Conservation (phyloP, 23 tunicate genomes). For the Clavelina lepadiformis region DNA sequence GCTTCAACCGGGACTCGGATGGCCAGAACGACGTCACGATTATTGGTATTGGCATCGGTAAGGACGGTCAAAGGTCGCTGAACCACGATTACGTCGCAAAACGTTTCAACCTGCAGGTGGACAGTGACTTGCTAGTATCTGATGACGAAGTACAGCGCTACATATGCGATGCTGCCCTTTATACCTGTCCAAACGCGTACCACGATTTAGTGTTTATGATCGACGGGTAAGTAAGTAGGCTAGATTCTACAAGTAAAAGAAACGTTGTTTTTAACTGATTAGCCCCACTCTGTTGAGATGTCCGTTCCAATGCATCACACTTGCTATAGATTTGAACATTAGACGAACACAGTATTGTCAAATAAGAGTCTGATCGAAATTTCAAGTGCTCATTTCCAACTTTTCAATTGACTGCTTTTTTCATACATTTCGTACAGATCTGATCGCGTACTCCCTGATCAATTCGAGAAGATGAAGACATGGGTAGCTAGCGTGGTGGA, state of each 20-base stretch:
- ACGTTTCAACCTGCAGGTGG: background rate
- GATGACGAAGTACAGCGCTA: slow-evolving; percentile 24
- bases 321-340: too few relatives aligned
- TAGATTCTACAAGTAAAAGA: too few relatives aligned
- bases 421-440: slow-evolving; percentile 9
- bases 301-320: too few relatives aligned
- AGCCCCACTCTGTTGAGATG: too few relatives aligned
- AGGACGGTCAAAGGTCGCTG: slow-evolving; percentile 11
- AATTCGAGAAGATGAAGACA: slow-evolving; percentile 7
- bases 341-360: too few relatives aligned
- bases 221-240: slow-evolving; percentile 48
- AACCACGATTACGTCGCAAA: background rate
- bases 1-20: slow-evolving; percentile 19
- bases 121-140: slow-evolving; percentile 1
- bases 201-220: slow-evolving; percentile 56
- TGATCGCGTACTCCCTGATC: slow-evolving; percentile 1
- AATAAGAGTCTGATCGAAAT: too few relatives aligned
- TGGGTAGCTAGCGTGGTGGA: slow-evolving; percentile 14
- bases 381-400: too few relatives aligned
- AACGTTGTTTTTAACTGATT: too few relatives aligned
- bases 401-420: too few relatives aligned
- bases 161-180: slow-evolving; percentile 24
- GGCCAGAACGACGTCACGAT: slow-evolving; percentile 17
- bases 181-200: slow-evolving; percentile 33
- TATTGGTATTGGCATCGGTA: slow-evolving; percentile 28